These are phyloP conservation scores for Spodoptera littoralis DNA, from an alignment of 2,888 invertebrate species.

Conservation along the genomic window DNA sequence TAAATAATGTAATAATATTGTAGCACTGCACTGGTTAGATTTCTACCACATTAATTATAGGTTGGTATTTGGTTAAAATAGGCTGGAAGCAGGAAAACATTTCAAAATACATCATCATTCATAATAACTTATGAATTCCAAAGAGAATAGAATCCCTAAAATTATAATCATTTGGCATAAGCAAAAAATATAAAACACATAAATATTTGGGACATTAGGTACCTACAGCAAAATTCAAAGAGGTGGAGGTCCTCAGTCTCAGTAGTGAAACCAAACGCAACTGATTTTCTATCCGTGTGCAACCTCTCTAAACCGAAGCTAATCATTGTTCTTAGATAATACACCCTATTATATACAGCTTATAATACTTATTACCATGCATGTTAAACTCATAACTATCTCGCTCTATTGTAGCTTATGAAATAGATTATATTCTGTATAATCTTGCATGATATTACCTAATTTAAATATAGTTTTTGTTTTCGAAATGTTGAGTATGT, in stretches of 20 bases:
- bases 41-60: too few relatives aligned
- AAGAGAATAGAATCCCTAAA: too few relatives aligned
- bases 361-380: constrained; percentile 24
- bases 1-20: too few relatives aligned
- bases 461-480: not conserved
- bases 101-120: too few relatives aligned
- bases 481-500: not conserved
- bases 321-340: constrained; percentile 44
- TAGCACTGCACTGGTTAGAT: too few relatives aligned
- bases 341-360: constrained; percentile 35
- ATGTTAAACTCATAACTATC: constrained; percentile 25
- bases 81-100: too few relatives aligned
- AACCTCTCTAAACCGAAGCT: constrained; percentile 36
- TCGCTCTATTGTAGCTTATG: constrained; percentile 25
- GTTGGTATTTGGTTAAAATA: too few relatives aligned
- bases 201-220: too few relatives aligned
- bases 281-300: constrained; percentile 23
- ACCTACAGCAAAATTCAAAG: not conserved
- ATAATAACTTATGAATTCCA: too few relatives aligned
- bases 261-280: constrained; percentile 21
- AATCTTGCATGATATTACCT: constrained; percentile 17
- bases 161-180: too few relatives aligned
- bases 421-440: constrained; percentile 25
- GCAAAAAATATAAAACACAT: too few relatives aligned
- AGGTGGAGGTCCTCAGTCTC: constrained; percentile 21